Percentiles rank a stretch among this genome's conserved stretches.
Evolutionary conservation across 2,888 invertebrate genomes (phyloP).

Genomic region (Ctenicera cuprea): DNA sequence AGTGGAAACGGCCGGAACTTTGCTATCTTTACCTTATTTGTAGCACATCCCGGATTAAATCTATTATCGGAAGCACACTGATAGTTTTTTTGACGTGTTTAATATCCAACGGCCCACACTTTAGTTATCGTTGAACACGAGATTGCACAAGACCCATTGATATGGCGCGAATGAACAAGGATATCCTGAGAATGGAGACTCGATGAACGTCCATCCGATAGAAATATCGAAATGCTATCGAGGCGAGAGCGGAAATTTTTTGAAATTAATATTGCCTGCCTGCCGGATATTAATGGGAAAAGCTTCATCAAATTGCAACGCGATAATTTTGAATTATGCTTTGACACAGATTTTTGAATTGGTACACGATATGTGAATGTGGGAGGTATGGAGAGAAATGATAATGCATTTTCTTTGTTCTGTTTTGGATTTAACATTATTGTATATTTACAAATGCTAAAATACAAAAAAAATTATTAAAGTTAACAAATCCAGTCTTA

Average conservation of each 20-base stretch:
- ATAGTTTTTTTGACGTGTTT: slow-evolving; percentile 44
- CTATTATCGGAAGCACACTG: slow-evolving; percentile 39
- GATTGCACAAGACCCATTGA: slow-evolving; percentile 35
- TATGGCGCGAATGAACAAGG: slow-evolving; percentile 44
- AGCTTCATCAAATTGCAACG: slow-evolving; percentile 37
- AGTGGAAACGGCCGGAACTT: slow-evolving; percentile 46
- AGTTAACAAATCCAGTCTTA: too few species aligned
- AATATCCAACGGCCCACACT: slow-evolving; percentile 39
- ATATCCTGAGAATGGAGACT: slow-evolving; percentile 35
- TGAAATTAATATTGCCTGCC: slow-evolving; percentile 43
- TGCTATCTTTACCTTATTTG: slow-evolving; percentile 46
- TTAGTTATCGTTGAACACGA: slow-evolving; percentile 40
- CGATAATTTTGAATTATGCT: slow-evolving; percentile 49
- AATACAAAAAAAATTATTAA: too few species aligned
- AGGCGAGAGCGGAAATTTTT: slow-evolving; percentile 43
- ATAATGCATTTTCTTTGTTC: too few species aligned
- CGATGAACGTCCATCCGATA: slow-evolving; percentile 37
- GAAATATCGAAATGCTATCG: slow-evolving; percentile 49
- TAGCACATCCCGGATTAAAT: slow-evolving; percentile 42
- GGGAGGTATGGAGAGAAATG: not conserved
- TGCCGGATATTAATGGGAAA: slow-evolving; percentile 46
- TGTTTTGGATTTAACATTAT: too few species aligned
- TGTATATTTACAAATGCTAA: too few species aligned
- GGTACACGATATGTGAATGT: not conserved
- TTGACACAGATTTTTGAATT: slow-evolving; percentile 27